Evolutionary conservation across 2,113 vertebrate genomes (phyloP), one percentile per base, ranked within the genome.

Genomic region (Passerina amoena): DNA sequence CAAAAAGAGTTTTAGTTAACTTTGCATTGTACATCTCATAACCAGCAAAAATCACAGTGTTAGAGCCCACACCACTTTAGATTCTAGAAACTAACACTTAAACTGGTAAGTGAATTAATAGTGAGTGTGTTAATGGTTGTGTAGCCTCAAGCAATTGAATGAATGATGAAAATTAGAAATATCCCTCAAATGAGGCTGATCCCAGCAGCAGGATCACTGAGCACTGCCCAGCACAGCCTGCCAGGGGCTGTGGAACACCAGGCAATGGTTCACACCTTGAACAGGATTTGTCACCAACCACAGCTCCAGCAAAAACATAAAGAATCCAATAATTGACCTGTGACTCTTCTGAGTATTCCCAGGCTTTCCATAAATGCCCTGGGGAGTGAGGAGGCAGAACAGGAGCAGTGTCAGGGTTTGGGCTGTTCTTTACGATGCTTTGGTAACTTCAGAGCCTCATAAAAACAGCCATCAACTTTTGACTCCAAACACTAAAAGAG

Each of bases 41-140:
- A 94, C 54, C 92, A 95, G 79, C 50, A 87, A 84, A 75, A 83
- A 71, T 94, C 70, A 88, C 48, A 95, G 53, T 91, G 92, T 95
- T 95, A 66, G 33, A 90, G 37, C 64, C 92, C 72, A 59, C n/a
- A 65, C 11, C 64, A 72, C 54, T 33, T 79, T 45, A 68, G 50
- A 78, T 76, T 95, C 81, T 92, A 94, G 68, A 84, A 75, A 75
- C 35, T 33, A 82, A 75, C 48, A 56, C 20, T 92, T 42, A 45
- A 20, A 44, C 7, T 30, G n/a, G 12, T 31, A 5, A 71, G 56
- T 80, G 28, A 63, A 45, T 37, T 48, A 77, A 42, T 21, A 40
- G 38, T 38, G 70, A 85, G 11, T 14, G 12, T 0, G 6, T 37
- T 44, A 72, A 47, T 23, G 54, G 47, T 24, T 90, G 37, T 88